A percentile compares a stretch with the other conserved stretches of the same genome.
Conservation (phyloP, 2,888 invertebrate species). For the Brachypterus glaber region DNA sequence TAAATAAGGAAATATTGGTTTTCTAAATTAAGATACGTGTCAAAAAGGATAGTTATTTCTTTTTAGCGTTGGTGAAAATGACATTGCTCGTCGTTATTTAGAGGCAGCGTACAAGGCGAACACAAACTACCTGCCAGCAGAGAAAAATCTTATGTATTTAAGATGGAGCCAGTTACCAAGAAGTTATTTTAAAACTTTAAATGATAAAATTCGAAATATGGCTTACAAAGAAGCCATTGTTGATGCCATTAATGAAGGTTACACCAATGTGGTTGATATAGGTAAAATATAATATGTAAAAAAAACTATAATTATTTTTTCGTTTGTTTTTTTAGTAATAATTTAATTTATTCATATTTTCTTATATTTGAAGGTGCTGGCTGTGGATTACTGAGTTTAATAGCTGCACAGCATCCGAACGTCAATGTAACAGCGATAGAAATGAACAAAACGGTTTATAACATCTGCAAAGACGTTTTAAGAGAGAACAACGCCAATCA, state of each 20-base stretch:
- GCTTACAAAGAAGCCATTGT: conserved; percentile 55
- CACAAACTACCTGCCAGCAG: conserved; percentile 32
- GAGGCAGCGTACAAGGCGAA: conserved; percentile 24
- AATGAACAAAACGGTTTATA: conserved; percentile 52
- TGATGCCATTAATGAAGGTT: conserved; percentile 42
- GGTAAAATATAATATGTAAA: conserved; percentile 2
- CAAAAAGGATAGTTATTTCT: no score
- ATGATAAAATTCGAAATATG: conserved; percentile 59
- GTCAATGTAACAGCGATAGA: conserved; percentile 58
- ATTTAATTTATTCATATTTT: no score
- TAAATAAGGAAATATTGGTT: no score
- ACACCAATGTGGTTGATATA: conserved; percentile 57
- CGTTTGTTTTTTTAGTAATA: no score
- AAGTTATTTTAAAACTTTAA: conserved; percentile 80
- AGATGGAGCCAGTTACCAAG: conserved; percentile 60
- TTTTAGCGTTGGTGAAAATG: conserved; percentile 29
- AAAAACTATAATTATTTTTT: no score
- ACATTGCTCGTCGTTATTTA: conserved; percentile 31
- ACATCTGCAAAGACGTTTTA: conserved; percentile 51
- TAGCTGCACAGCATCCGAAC: conserved; percentile 45
- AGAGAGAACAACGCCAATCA: conserved; percentile 39
- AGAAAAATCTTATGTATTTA: conserved; percentile 58
- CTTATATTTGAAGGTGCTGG: conserved; percentile 50
- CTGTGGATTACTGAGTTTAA: conserved; percentile 63
- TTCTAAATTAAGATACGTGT: no score